Evolutionary conservation across 2,113 vertebrate genomes (phyloP), one percentile per base, ranked within the genome.

Genomic region (Calidris pygmaea): DNA sequence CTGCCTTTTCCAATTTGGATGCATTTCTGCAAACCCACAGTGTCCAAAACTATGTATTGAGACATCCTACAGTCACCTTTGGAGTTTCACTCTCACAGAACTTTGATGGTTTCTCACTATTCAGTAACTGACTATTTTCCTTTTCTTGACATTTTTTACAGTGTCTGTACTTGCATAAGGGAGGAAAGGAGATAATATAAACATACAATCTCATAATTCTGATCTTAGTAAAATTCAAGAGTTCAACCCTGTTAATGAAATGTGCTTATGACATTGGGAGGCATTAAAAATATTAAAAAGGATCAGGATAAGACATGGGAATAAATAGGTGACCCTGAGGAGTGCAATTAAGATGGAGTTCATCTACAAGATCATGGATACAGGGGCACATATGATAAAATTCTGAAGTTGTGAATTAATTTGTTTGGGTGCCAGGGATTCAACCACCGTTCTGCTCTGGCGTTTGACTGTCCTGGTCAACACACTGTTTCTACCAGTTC

Each of bases 391-490:
- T 35, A 21, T 53, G 5, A 39, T 20, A 35, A 21, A 50, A 70
- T 71, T 80, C 39, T 83, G 35, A 90, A 79, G 16, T 74, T 84
- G 32, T 78, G 15, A 77, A 78, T 81, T 70, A 55, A 43, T 87
- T 92, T 90, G 2, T 14, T 71, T 55, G 16, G 1, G 11, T 90
- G 20, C 3, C 8, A 24, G 35, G 39, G 21, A 45, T 71, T 79
- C 41, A 80, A 52, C 34, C 22, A 55, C 14, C 4, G 81, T 0
- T 0, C 16, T 47, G 56, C 10, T 86, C 41, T 63, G 39, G 12
- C 0, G 0, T 87, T 87, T 2, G 1, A 3, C 15, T 58, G 9
- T 63, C 59, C 29, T 41, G 55, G 48, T 37, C 19, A 26, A 8
- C 7, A 39, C 2, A 3, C 1, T 35, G 9, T 68, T 96, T 60